These are phyloP conservation scores for Chelmon rostratus DNA, from an alignment of 2,797 vertebrate genomes.

Conservation along the genomic window DNA sequence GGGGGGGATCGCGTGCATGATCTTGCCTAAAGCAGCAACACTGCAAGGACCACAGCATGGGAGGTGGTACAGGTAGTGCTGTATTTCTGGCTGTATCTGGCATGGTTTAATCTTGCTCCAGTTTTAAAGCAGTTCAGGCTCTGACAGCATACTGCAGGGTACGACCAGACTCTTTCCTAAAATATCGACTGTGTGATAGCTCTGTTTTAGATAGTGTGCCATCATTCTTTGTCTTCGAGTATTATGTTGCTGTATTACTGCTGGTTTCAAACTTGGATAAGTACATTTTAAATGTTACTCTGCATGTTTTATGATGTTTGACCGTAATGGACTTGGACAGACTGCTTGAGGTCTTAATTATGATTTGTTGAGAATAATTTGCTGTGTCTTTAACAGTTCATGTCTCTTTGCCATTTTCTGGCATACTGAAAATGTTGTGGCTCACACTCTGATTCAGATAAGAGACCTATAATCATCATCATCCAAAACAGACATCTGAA, in stretches of 20 bases:
- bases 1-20: slow-evolving; percentile 15
- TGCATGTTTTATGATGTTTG: slow-evolving; percentile 1
- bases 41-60: slow-evolving; percentile 35
- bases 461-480: slow-evolving; percentile 44
- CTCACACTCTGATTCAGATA: slow-evolving; percentile 24
- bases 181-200: not conserved
- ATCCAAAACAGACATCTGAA: slow-evolving; percentile 47
- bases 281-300: not conserved
- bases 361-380: not conserved
- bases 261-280: not conserved
- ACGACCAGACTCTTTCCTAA: not conserved
- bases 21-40: slow-evolving; percentile 48
- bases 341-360: not conserved
- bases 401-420: not conserved
- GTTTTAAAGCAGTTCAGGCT: slow-evolving; percentile 25
- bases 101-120: slow-evolving; percentile 4
- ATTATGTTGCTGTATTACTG: not conserved
- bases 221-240: not conserved
- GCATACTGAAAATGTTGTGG: slow-evolving; percentile 7
- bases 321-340: not conserved
- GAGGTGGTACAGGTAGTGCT: slow-evolving; percentile 30
- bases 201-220: not conserved
- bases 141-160: slow-evolving; percentile 7
- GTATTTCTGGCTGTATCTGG: slow-evolving; percentile 21
- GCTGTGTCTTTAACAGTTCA: not conserved